Conservation (phyloP, 2,113 vertebrate genomes). For the Cebidichthys violaceus region DNA sequence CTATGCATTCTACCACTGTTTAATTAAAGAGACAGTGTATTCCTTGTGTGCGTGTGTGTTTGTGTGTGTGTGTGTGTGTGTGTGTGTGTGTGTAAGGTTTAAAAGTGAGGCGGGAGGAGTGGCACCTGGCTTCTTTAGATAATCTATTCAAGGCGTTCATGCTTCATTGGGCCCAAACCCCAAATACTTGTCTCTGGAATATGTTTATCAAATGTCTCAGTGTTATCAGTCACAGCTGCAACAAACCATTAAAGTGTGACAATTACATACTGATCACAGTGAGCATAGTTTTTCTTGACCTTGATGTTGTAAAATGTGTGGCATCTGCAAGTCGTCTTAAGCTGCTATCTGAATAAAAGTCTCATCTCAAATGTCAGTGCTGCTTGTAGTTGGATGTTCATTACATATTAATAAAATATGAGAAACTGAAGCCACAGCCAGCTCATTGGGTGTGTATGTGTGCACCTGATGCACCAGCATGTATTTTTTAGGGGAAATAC, state of each 20-base stretch:
- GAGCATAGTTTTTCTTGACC: slow-evolving; percentile 37
- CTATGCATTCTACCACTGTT: slow-evolving; percentile 37
- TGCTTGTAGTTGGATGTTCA: slow-evolving; percentile 38
- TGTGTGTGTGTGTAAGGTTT: slow-evolving; percentile 9
- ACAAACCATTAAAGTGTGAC: slow-evolving; percentile 49
- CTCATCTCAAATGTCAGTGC: slow-evolving; percentile 36
- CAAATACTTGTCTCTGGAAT: slow-evolving; percentile 74
- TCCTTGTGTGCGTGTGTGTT: slow-evolving; percentile 9
- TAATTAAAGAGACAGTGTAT: slow-evolving; percentile 57
- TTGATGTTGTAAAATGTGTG: slow-evolving; percentile 42
- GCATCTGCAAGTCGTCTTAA: slow-evolving; percentile 26
- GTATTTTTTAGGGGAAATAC: background rate
- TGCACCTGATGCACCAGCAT: slow-evolving; percentile 20
- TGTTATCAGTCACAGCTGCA: slow-evolving; percentile 63
- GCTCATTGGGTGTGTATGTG: slow-evolving; percentile 13
- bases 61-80: slow-evolving; percentile 1
- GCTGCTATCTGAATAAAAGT: slow-evolving; percentile 25
- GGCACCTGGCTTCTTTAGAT: slow-evolving; percentile 74
- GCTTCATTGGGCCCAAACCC: slow-evolving; percentile 75
- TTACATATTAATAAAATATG: slow-evolving; percentile 60
- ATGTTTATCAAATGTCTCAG: slow-evolving; percentile 75
- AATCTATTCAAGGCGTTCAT: slow-evolving; percentile 81
- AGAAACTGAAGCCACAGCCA: slow-evolving; percentile 23
- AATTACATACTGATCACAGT: slow-evolving; percentile 29
- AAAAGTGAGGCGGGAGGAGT: slow-evolving; percentile 26